Conservation (phyloP, 2,797 vertebrate species). For the Hippoglossus hippoglossus region DNA sequence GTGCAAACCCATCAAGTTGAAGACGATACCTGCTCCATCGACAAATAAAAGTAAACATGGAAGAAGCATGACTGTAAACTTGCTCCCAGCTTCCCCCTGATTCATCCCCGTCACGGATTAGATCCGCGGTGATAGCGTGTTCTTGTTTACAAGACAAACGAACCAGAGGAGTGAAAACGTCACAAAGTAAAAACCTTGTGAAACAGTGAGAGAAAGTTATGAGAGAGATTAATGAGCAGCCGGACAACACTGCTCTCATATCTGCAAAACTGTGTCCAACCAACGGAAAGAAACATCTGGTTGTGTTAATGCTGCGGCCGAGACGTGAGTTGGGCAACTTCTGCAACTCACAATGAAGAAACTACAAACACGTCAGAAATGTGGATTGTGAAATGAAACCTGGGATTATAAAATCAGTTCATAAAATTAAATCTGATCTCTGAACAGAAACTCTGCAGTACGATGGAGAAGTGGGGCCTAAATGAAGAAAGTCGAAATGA, state of each 20-base stretch:
- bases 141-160: constrained; percentile 20
- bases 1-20: too few species aligned
- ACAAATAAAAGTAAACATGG: too few species aligned
- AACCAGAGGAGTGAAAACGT: constrained; percentile 28
- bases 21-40: too few species aligned
- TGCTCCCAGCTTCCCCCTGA: neutral
- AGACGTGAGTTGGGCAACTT: too few species aligned
- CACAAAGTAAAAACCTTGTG: constrained; percentile 21
- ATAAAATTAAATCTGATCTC: too few species aligned
- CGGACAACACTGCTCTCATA: too few species aligned
- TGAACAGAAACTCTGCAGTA: too few species aligned
- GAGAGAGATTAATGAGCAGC: neutral
- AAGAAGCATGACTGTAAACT: too few species aligned
- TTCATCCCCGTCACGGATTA: constrained; percentile 2
- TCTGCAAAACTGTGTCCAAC: neutral
- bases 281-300: neutral
- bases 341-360: neutral
- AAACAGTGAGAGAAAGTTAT: constrained; percentile 30
- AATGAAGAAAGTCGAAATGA: too few species aligned
- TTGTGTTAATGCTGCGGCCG: neutral
- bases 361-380: neutral
- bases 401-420: neutral
- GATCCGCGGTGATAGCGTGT: neutral
- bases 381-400: neutral
- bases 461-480: too few species aligned